These are phyloP conservation scores for Sinodicranocentrus sp. DNA, from an alignment of 2,888 invertebrate genomes.

Conservation along the genomic window DNA sequence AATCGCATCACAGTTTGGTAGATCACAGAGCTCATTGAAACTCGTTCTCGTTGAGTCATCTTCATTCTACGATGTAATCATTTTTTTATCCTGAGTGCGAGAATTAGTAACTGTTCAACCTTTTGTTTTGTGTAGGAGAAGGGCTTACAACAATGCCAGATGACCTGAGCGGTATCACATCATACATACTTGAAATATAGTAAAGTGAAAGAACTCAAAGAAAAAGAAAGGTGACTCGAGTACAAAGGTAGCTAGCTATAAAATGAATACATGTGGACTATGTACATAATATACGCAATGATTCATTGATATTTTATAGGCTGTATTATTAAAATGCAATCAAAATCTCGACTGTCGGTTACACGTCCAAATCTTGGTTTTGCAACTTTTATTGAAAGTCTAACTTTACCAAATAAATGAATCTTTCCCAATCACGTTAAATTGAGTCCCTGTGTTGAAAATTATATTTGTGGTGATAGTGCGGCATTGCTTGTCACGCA, in stretches of 20 bases:
- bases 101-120: background rate
- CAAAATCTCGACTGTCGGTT: background rate
- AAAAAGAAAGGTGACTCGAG: background rate
- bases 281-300: background rate
- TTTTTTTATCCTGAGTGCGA: no score
- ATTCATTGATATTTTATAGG: conserved; percentile 37
- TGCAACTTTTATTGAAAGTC: conserved; percentile 34
- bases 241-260: background rate
- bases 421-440: conserved; percentile 16
- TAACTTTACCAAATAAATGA: background rate
- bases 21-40: background rate
- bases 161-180: background rate
- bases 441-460: background rate
- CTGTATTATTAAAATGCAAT: conserved; percentile 25
- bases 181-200: background rate
- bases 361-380: conserved; percentile 36
- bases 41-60: background rate
- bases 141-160: background rate
- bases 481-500: background rate
- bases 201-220: background rate
- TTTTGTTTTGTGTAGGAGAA: background rate
- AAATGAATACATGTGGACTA: no score
- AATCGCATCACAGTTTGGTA: conserved; percentile 3
- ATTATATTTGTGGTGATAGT: conserved; percentile 9
- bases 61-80: no score